Evolutionary conservation across 2,113 vertebrate species (phyloP).

Genomic region (Hipposideros armiger): DNA sequence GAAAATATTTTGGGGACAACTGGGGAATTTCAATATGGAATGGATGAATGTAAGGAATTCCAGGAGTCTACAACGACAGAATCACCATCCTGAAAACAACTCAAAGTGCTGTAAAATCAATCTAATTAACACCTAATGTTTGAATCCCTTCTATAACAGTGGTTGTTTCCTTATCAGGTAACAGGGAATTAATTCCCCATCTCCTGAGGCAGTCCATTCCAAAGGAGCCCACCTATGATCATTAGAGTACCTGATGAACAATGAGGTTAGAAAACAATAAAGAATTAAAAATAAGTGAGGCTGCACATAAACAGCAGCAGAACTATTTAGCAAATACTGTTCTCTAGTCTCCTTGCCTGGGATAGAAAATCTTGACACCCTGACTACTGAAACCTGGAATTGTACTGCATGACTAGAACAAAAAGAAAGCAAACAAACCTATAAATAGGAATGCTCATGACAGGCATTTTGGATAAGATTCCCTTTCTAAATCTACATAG

Average conservation of each 20-base stretch:
- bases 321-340: background rate
- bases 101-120: background rate
- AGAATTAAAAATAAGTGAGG: background rate
- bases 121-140: background rate
- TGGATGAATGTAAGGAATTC: background rate
- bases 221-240: background rate
- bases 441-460: background rate
- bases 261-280: background rate
- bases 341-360: background rate
- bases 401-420: background rate
- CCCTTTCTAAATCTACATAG: background rate
- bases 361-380: background rate
- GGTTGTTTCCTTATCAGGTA: background rate
- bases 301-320: background rate
- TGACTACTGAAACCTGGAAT: background rate
- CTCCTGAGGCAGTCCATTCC: background rate
- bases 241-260: background rate
- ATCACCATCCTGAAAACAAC: constrained; percentile 15
- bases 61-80: background rate
- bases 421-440: constrained; percentile 23
- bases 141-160: background rate
- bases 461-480: background rate
- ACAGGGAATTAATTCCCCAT: background rate
- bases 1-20: background rate
- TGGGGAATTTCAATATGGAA: background rate